A percentile compares a stretch with the other conserved stretches of the same genome.
Conservation (phyloP, 2,888 invertebrate species). For the Eustalomyia histrio region DNA sequence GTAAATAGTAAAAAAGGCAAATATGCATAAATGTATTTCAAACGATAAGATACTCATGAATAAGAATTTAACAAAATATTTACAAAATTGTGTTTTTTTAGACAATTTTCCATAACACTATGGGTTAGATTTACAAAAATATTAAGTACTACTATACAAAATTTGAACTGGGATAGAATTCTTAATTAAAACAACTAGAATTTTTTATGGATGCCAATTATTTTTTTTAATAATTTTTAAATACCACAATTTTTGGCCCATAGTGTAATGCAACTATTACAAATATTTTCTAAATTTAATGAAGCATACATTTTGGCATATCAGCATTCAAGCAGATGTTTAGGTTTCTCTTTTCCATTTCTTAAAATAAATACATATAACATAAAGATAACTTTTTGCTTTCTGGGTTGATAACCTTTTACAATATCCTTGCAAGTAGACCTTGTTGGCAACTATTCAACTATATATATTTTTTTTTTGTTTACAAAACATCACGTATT, state of each 20-base stretch:
- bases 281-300: constrained; percentile 43
- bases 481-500: constrained; percentile 59
- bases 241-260: no score
- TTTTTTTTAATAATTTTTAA: no score
- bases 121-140: no score
- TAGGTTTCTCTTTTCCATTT: not conserved
- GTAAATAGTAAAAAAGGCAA: constrained; percentile 28
- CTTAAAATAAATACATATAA: no score
- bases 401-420: constrained; percentile 67
- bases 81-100: not conserved
- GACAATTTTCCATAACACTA: no score
- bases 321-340: constrained; percentile 26
- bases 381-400: not conserved
- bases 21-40: not conserved
- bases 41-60: not conserved
- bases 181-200: no score
- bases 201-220: no score
- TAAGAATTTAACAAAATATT: not conserved
- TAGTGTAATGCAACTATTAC: no score
- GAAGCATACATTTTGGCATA: constrained; percentile 58
- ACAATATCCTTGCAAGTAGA: constrained; percentile 63
- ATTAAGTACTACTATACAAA: no score
- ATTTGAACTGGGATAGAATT: no score
- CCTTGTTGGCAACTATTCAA: constrained; percentile 68
- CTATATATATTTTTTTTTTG: constrained; percentile 42